Conservation (phyloP, 92 coral and sea anemone species). For the Zoanthus sociatus region DNA sequence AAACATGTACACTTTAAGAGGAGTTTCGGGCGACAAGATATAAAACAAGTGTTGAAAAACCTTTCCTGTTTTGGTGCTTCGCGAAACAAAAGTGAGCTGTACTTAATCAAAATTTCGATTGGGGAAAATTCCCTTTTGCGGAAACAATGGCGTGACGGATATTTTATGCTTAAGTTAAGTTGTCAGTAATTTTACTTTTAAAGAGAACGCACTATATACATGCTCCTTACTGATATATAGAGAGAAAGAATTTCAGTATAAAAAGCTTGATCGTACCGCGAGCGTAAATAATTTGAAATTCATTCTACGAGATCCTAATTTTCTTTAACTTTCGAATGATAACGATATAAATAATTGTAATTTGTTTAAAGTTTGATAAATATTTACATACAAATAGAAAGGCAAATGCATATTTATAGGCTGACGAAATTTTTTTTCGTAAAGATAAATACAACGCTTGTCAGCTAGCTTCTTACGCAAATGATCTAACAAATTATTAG, state of each 20-base stretch:
- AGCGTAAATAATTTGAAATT: not conserved
- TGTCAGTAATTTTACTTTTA: not conserved
- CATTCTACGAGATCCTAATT: not conserved
- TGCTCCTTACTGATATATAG: too few species aligned
- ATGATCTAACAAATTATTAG: too few species aligned
- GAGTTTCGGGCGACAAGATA: not conserved
- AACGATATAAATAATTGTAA: too few species aligned
- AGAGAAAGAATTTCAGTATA: too few species aligned
- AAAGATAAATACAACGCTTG: too few species aligned
- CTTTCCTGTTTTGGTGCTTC: not conserved
- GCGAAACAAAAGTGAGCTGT: not conserved
- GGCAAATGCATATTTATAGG: too few species aligned
- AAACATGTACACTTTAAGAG: too few species aligned
- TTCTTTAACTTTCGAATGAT: not conserved
- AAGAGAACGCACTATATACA: not conserved
- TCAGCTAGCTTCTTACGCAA: too few species aligned
- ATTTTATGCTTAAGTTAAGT: not conserved
- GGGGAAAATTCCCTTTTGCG: slow-evolving; percentile 5
- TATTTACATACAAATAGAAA: too few species aligned
- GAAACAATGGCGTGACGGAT: not conserved
- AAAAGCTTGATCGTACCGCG: too few species aligned
- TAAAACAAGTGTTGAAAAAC: not conserved
- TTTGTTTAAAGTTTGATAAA: too few species aligned
- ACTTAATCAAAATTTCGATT: not conserved
- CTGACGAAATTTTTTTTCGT: too few species aligned